phyloP scores from a whole-genome alignment of 2,888 invertebrate species.

The Frankliniella intonsa region DNA sequence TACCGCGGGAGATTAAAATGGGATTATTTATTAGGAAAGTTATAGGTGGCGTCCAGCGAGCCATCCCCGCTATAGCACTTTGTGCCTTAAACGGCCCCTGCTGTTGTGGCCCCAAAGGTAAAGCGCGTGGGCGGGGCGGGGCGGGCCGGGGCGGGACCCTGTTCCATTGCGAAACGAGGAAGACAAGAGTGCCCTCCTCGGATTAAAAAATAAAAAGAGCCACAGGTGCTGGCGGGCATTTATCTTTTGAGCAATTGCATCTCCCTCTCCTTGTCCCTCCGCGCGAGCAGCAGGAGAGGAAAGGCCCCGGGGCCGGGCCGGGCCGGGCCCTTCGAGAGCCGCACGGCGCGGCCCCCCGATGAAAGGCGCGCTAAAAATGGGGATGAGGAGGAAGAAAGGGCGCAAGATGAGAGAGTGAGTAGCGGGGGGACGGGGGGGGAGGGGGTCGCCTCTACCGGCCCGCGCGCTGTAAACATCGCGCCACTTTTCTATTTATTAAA shows the following conservation, averaged over 20 bases:
- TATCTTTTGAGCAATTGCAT: slow-evolving; percentile 17
- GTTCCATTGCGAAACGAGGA: background rate
- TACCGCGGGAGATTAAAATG: slow-evolving; percentile 13
- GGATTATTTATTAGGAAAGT: slow-evolving; percentile 27
- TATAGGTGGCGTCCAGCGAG: slow-evolving; percentile 12
- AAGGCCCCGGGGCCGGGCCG: background rate
- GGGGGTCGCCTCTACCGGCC: slow-evolving; percentile 40
- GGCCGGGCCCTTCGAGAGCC: background rate
- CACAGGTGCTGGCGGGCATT: slow-evolving; percentile 21
- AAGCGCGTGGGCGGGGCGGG: background rate
- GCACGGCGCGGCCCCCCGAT: background rate
- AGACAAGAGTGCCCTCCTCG: background rate
- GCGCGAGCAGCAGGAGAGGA: background rate
- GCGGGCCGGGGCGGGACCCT: background rate
- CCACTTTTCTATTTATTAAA: slow-evolving; percentile 30
- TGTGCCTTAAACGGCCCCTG: background rate
- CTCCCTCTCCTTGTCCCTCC: slow-evolving; percentile 7
- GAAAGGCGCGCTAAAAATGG: slow-evolving; percentile 8
- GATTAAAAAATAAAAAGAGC: slow-evolving; percentile 23
- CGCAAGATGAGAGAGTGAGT: slow-evolving; percentile 29
- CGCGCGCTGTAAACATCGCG: slow-evolving; percentile 53
- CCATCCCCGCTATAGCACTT: background rate
- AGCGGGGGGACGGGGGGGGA: slow-evolving; percentile 40
- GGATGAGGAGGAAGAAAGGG: slow-evolving; percentile 33
- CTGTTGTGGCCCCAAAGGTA: background rate